These are phyloP conservation scores for Tyrannus savana DNA, from an alignment of 2,113 vertebrate species.

Conservation along the genomic window DNA sequence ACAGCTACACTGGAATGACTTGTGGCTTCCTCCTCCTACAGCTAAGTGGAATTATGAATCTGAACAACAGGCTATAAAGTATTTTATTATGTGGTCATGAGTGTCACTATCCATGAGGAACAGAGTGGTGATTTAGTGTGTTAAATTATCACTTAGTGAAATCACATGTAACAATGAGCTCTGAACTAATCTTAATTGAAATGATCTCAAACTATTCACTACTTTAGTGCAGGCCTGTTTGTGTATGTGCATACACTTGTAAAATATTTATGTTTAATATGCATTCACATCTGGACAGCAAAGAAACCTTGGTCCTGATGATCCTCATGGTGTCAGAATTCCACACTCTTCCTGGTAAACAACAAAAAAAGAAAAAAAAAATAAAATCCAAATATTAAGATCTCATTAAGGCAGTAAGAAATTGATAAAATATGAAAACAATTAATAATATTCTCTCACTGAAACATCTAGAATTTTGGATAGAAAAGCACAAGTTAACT, in stretches of 20 bases:
- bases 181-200: slow-evolving; percentile 39
- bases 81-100: slow-evolving; percentile 38
- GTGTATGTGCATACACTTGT: background rate
- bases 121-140: background rate
- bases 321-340: background rate
- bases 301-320: background rate
- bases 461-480: background rate
- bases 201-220: background rate
- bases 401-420: background rate
- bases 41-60: slow-evolving; percentile 37
- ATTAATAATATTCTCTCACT: background rate
- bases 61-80: slow-evolving; percentile 35
- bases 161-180: background rate
- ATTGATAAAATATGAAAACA: background rate
- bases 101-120: slow-evolving; percentile 25
- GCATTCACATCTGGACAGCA: background rate
- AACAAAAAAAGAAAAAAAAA: background rate
- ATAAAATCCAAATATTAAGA: background rate
- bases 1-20: slow-evolving; percentile 25
- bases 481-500: background rate
- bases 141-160: slow-evolving; percentile 42
- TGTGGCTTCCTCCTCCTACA: background rate
- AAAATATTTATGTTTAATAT: background rate
- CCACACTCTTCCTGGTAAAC: fast-evolving
- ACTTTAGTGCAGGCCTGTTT: background rate